A percentile compares a stretch with the other conserved stretches of the same genome.
phyloP scores from a whole-genome alignment of 2,888 invertebrate species.

The Tolmerus cingulatus region DNA sequence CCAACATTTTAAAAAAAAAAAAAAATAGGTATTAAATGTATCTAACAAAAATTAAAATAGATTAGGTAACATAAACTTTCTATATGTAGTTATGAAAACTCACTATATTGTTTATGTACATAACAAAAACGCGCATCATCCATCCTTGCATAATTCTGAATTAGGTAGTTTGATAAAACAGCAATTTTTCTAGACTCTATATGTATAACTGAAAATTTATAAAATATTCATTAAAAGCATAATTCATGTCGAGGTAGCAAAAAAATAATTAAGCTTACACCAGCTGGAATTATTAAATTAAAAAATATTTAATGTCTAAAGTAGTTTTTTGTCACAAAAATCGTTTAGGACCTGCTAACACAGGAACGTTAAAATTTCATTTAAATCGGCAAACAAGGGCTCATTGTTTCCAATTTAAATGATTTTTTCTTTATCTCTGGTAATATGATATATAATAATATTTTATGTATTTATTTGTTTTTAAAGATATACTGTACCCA shows the following conservation, averaged over 20 bases:
- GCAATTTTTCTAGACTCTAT: background rate
- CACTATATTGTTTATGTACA: background rate
- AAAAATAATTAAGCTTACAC: background rate
- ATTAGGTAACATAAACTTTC: background rate
- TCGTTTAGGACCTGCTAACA: background rate
- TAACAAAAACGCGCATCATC: background rate
- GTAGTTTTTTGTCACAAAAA: background rate
- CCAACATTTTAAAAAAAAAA: background rate
- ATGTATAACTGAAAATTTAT: background rate
- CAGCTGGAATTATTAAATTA: background rate
- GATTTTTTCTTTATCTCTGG: constrained; percentile 49
- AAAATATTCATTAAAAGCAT: background rate
- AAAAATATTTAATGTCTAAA: background rate
- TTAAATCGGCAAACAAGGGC: constrained; percentile 62
- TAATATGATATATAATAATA: no score
- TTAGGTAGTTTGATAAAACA: background rate
- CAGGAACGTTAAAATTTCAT: constrained; percentile 51
- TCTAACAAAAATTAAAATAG: no score
- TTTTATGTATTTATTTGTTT: background rate
- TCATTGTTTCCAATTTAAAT: constrained; percentile 61
- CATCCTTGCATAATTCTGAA: background rate
- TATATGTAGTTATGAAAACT: background rate
- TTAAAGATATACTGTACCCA: background rate
- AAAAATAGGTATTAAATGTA: background rate
- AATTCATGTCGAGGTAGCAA: background rate